Conservation (phyloP, 2,888 invertebrate genomes). For the Craniophora ligustri region DNA sequence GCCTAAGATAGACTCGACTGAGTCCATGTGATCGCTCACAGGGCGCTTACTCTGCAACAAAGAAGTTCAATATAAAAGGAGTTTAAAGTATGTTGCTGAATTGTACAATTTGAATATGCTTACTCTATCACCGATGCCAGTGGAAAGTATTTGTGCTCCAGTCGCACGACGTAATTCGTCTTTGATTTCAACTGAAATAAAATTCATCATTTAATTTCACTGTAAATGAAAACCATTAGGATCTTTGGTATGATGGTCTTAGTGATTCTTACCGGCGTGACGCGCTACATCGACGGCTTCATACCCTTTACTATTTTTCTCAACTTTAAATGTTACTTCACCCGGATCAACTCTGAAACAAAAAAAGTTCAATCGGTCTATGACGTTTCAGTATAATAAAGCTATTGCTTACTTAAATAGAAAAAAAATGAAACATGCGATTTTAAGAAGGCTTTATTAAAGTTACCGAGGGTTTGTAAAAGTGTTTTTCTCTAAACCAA, state of each 20-base stretch:
- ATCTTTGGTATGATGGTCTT: background rate
- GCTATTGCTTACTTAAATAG: background rate
- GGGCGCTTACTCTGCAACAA: constrained; percentile 78
- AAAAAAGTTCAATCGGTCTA: constrained; percentile 15
- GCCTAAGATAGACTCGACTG: constrained; percentile 65
- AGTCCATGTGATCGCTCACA: constrained; percentile 70
- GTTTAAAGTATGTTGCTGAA: background rate
- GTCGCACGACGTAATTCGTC: constrained; percentile 90
- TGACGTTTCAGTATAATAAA: constrained; percentile 4
- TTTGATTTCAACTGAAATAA: constrained; percentile 87
- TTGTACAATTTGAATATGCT: constrained; percentile 51
- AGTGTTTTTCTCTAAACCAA: constrained; percentile 90
- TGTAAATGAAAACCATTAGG: background rate
- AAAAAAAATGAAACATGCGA: constrained; percentile 17
- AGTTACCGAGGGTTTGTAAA: constrained; percentile 90
- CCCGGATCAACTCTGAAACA: constrained; percentile 91
- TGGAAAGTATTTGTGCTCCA: constrained; percentile 91
- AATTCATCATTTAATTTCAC: background rate
- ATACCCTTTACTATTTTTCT: constrained; percentile 89
- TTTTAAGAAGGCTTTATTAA: constrained; percentile 34
- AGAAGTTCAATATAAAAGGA: background rate
- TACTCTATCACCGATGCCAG: constrained; percentile 95
- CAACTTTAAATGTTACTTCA: constrained; percentile 93
- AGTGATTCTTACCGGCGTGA: constrained; percentile 88
- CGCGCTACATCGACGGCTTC: constrained; percentile 91